Evolutionary conservation across 2,888 invertebrate genomes (phyloP), one percentile per base, ranked within the genome.

Genomic region (Yponomeuta evonymella): DNA sequence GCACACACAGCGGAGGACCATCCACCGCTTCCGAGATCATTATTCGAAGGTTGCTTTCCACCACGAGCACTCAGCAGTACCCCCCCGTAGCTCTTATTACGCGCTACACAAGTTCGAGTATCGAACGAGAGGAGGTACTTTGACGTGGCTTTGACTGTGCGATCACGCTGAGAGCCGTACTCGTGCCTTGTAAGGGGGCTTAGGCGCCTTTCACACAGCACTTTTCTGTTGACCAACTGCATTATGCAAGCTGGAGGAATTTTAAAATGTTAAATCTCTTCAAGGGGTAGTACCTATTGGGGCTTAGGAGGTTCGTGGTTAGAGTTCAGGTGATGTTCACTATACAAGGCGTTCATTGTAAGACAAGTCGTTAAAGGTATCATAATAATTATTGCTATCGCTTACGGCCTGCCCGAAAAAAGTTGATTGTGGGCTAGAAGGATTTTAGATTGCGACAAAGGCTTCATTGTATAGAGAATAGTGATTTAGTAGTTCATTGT

Each of bases 11-110:
- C 43, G 30, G 36, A 67, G 67, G 36, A 36, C 67, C 67, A 67
- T 67, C 43, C 15, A 67, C 36, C 67, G 67, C 15, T 67, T 36
- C 67, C 67, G 12, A 36, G 36, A 12, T n/a, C 67, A 67, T 67
- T 67, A 36, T 36, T 11, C 36, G 33, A 15, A 3, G 67, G 43
- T 8, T 65, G 65, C 6, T 29, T 65, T 65, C 29, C 9, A 51
- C 51, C 51, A 15, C 15, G 4, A 15, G 51, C 51, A 15, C 3
- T 15, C 51, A 1, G 11, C 15, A 11, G 15, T 15, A 51, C 12
- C 2, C 51, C 15, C 1, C 51, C 12, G 15, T 51, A 51, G 51
- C 51, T 51, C 51, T 51, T 51, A 51, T 51, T 51, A 51, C 51
- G 15, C 3, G 51, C 12, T 11, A 51, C 51, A 15, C 12, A 51